Percentiles rank a stretch among this genome's conserved stretches.
Evolutionary conservation across 2,888 invertebrate species (phyloP).

Genomic region (Apamea anceps): DNA sequence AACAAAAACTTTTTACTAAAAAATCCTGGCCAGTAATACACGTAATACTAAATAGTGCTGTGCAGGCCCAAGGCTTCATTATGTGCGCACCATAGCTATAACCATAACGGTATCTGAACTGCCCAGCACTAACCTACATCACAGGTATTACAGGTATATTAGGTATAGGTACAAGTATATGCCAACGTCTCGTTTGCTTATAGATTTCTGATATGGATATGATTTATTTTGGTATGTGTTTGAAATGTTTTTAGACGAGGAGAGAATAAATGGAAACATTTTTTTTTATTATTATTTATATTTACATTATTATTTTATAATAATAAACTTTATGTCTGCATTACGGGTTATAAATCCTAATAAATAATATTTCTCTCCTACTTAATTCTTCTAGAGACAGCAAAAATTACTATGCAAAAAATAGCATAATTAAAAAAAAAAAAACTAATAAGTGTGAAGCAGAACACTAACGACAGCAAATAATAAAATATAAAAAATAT

Average conservation of each 20-base stretch:
- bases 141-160: conserved; percentile 39
- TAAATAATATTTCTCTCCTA: neutral
- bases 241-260: conserved; percentile 17
- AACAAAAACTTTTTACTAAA: neutral
- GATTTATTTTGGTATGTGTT: neutral
- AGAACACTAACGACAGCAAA: conserved; percentile 4
- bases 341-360: neutral
- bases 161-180: conserved; percentile 1
- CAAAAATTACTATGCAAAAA: neutral
- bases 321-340: neutral
- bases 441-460: conserved; percentile 5
- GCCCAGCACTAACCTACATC: conserved; percentile 52
- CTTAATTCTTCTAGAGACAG: neutral
- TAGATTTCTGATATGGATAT: conserved; percentile 33
- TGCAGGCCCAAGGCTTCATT: conserved; percentile 44
- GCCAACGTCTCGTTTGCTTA: conserved; percentile 11
- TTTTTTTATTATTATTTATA: neutral
- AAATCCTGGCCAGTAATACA: neutral
- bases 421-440: neutral
- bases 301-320: neutral
- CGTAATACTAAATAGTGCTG: conserved; percentile 37
- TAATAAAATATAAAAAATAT: conserved; percentile 1
- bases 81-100: conserved; percentile 42
- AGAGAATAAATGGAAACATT: neutral
- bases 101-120: conserved; percentile 53